phyloP scores from a whole-genome alignment of 1,140 invertebrate species.

The Chlorops oryzae region DNA sequence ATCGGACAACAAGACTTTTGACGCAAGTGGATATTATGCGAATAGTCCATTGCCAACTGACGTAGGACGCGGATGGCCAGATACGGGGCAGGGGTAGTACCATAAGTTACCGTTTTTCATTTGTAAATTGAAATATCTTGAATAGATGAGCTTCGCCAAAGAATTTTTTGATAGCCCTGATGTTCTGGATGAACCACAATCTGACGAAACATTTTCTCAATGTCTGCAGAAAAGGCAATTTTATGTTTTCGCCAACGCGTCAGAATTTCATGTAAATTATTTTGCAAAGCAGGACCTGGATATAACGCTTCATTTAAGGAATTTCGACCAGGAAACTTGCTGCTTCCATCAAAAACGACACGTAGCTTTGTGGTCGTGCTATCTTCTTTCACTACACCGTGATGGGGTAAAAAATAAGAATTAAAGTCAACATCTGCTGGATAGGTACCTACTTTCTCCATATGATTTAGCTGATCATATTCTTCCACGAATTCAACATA shows the following conservation, averaged over 20 bases:
- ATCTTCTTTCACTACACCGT: neutral
- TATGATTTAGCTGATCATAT: neutral
- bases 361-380: neutral
- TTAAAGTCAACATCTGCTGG: neutral
- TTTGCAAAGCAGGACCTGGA: slow-evolving; percentile 20
- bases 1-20: slow-evolving; percentile 26
- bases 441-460: neutral
- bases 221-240: slow-evolving; percentile 35
- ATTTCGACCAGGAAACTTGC: too few species aligned
- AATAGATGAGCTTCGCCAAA: slow-evolving; percentile 34
- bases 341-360: too few species aligned
- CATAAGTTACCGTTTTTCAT: slow-evolving; percentile 41
- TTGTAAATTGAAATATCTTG: slow-evolving; percentile 28
- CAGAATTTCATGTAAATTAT: slow-evolving; percentile 27
- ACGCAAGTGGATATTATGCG: slow-evolving; percentile 23
- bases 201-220: slow-evolving; percentile 48
- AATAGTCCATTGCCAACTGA: slow-evolving; percentile 32
- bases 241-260: slow-evolving; percentile 18
- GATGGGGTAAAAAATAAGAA: neutral
- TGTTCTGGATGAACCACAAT: slow-evolving; percentile 30
- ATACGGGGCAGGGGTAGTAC: slow-evolving; percentile 25
- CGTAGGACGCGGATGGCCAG: slow-evolving; percentile 28
- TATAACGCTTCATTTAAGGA: slow-evolving; percentile 37
- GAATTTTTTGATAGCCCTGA: slow-evolving; percentile 35
- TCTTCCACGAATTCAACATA: neutral